phyloP scores from a whole-genome alignment of 2,888 invertebrate genomes.

The Amiota minor region DNA sequence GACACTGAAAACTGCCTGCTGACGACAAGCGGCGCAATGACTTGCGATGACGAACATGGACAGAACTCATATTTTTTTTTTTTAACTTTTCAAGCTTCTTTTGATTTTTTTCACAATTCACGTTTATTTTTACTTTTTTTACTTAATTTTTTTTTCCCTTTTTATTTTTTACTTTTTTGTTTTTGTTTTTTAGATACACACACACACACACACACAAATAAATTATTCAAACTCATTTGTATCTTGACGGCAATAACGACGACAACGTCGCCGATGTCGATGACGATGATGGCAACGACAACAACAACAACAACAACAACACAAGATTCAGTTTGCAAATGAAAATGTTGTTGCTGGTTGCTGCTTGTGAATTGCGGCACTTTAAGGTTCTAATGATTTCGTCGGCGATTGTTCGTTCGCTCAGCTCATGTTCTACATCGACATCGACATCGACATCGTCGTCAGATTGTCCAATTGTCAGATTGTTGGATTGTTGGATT shows the following conservation, averaged over 20 bases:
- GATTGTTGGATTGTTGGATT: too few relatives aligned
- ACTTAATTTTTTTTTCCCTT: background rate
- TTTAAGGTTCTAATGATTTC: too few relatives aligned
- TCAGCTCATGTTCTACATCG: too few relatives aligned
- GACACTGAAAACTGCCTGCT: conserved; percentile 28
- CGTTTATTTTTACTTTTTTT: background rate
- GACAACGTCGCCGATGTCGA: too few relatives aligned
- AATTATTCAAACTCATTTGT: conserved; percentile 39
- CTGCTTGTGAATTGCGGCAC: too few relatives aligned
- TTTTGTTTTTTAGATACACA: conserved; percentile 14
- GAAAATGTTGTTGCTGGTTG: too few relatives aligned
- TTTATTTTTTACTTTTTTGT: conserved; percentile 13
- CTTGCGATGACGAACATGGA: conserved; percentile 1
- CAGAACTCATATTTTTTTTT: background rate
- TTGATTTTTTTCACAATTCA: conserved; percentile 6
- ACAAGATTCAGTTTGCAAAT: too few relatives aligned
- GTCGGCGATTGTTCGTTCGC: too few relatives aligned
- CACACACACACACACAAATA: conserved; percentile 35
- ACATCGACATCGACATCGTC: too few relatives aligned
- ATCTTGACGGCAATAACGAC: too few relatives aligned
- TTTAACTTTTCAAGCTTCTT: conserved; percentile 19
- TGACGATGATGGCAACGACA: conserved; percentile 35
- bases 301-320: conserved; percentile 21
- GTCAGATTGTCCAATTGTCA: too few relatives aligned
- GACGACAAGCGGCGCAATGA: conserved; percentile 1